phyloP scores from a whole-genome alignment of 2,888 invertebrate genomes.

The Tillus elongatus region DNA sequence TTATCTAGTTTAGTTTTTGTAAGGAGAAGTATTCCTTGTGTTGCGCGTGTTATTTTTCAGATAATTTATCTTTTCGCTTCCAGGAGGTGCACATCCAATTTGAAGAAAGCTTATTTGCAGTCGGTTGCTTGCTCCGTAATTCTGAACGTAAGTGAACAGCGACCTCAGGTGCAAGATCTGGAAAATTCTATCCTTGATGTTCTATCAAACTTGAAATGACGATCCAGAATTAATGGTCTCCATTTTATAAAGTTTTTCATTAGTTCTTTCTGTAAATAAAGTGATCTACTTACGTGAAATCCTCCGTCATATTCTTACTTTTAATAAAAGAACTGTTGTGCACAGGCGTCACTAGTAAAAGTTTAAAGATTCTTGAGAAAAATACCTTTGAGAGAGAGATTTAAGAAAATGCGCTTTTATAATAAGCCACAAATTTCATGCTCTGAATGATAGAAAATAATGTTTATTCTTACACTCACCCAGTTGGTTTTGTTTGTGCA shows the following conservation, averaged over 20 bases:
- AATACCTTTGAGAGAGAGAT: too few species aligned
- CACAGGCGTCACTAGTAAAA: too few species aligned
- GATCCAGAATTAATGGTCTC: constrained; percentile 14
- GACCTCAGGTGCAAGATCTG: constrained; percentile 32
- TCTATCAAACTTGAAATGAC: constrained; percentile 23
- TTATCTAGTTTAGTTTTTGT: constrained; percentile 31
- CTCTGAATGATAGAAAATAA: too few species aligned
- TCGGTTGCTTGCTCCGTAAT: constrained; percentile 27
- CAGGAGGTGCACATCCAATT: constrained; percentile 36
- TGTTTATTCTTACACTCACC: too few species aligned
- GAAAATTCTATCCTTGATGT: constrained; percentile 30
- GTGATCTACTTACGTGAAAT: too few species aligned
- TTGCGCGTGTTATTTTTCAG: constrained; percentile 32
- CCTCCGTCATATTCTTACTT: too few species aligned
- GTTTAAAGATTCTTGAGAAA: too few species aligned
- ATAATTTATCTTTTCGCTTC: constrained; percentile 38
- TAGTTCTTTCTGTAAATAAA: too few species aligned
- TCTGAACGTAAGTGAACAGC: constrained; percentile 27
- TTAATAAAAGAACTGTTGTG: too few species aligned
- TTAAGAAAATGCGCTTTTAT: too few species aligned
- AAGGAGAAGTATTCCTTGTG: constrained; percentile 19
- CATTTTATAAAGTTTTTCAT: constrained; percentile 4
- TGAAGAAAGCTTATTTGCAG: constrained; percentile 35
- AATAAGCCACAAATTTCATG: too few species aligned
- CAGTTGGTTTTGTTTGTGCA: too few species aligned